Percentiles rank a stretch among this genome's conserved stretches.
Evolutionary conservation across 2,888 invertebrate genomes (phyloP).

Genomic region (Coenonympha arcania): DNA sequence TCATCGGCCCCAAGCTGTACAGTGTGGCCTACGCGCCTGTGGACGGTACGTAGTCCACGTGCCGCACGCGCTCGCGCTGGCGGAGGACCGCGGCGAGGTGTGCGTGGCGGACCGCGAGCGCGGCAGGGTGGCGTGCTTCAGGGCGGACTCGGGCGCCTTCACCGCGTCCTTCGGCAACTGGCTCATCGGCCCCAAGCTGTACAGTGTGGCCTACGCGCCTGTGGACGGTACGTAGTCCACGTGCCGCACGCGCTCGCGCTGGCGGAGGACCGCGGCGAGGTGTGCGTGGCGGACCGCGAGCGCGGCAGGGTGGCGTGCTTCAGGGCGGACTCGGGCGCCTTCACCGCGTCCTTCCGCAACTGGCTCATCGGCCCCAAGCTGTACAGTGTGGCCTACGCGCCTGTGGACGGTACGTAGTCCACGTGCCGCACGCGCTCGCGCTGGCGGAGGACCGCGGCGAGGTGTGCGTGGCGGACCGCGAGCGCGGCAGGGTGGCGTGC

Average conservation of each 20-base stretch:
- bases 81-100: slow-evolving; percentile 80
- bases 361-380: too few relatives aligned
- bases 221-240: slow-evolving; percentile 49
- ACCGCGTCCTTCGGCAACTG: slow-evolving; percentile 75
- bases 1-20: too few relatives aligned
- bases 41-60: neutral
- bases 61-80: too few relatives aligned
- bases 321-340: too few relatives aligned
- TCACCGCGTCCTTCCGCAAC: too few relatives aligned
- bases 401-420: neutral
- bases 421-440: too few relatives aligned
- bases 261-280: slow-evolving; percentile 62
- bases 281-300: slow-evolving; percentile 76
- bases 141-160: slow-evolving; percentile 76
- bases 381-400: too few relatives aligned
- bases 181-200: slow-evolving; percentile 79
- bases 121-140: slow-evolving; percentile 85
- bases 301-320: too few relatives aligned
- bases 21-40: too few relatives aligned
- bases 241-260: neutral
- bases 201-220: slow-evolving; percentile 81
- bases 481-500: slow-evolving; percentile 87
- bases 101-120: slow-evolving; percentile 94
- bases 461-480: slow-evolving; percentile 91
- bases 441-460: slow-evolving; percentile 82